Base-by-base conservation (phyloP, 2,888 invertebrate genomes). In the Xestia sexstrigata region DNA sequence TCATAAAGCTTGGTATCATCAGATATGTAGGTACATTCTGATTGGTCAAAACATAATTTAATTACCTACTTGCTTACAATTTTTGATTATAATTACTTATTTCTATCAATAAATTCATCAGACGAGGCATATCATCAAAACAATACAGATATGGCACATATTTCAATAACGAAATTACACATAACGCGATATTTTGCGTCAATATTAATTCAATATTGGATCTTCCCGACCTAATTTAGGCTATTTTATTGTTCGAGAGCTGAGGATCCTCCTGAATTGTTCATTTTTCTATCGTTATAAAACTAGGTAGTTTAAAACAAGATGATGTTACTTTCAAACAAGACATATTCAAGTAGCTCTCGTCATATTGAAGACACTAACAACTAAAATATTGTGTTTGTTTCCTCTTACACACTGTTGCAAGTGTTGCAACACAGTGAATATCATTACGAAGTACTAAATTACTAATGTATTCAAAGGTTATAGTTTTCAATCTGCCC, bases 401-500 rank as follows among this genome's bases (percentile, higher is more conserved):
- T 62, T 84, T 84, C 86, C 74, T 86, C 60, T 82, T 26, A 35
- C 42, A n/a, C 17, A 49, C 8, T 65, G n/a, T 87, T 73, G 82
- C 76, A 82, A 49, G 6, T 65, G n/a, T 87, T 73, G 82, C 76
- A 82, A 82, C 65, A 75, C 35, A 23, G 67, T 72, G 78, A 76
- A 78, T 82, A 82, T 73, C 39, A 87, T 87, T 79, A 74, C 47
- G 13, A 78, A 68, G 72, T 68, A 81, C 74, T 52, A 70, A 79
- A 60, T 79, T 69, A 69, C 70, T 78, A 80, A 84, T 86, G 26
- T 82, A 90, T 89, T 88, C 85, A 89, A 91, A 92, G 91, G 91
- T 92, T 91, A 89, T 89, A 89, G 89, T 90, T 91, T 90, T 90
- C 89, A 88, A 87, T 90, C 93, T 88, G 88, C 94, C 93, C 93